Conservation (phyloP, 2,797 vertebrate species). For the Myotis vivesi region DNA sequence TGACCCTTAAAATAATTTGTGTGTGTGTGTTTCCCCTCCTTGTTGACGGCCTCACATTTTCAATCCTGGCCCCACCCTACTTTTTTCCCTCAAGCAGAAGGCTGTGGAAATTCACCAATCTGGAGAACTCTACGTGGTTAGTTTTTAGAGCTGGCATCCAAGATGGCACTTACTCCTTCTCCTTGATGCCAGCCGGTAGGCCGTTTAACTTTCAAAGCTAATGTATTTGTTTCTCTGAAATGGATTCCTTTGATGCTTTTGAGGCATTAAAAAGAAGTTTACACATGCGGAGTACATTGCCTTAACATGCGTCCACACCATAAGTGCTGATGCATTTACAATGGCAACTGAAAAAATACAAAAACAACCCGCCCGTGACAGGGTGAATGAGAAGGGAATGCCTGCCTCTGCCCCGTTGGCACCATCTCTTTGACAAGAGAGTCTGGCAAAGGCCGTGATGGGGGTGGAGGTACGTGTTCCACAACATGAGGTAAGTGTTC, state of each 20-base stretch:
- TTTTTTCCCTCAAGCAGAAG: neutral
- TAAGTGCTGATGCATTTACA: neutral
- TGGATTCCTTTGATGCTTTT: constrained; percentile 29
- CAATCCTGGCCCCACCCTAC: neutral
- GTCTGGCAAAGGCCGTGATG: neutral
- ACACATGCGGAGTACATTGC: neutral
- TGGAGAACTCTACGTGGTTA: neutral
- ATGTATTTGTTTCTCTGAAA: constrained; percentile 44
- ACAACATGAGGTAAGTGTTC: neutral
- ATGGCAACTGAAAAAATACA: neutral
- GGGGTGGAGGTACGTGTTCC: neutral
- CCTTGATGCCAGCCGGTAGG: neutral
- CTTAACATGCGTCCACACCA: neutral
- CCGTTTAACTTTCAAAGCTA: constrained; percentile 36
- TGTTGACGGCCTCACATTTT: neutral
- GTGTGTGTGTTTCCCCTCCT: neutral
- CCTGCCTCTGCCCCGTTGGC: neutral
- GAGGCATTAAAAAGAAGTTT: constrained; percentile 10
- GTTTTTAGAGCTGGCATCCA: neutral
- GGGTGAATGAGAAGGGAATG: neutral
- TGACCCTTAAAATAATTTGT: neutral
- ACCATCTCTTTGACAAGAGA: neutral
- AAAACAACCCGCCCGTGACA: neutral
- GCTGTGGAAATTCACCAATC: constrained; percentile 18
- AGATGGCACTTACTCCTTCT: neutral